Percentiles rank a stretch among this genome's conserved stretches.
Evolutionary conservation across 1,140 invertebrate genomes (phyloP).

Genomic region (Neodiprion pinetum): DNA sequence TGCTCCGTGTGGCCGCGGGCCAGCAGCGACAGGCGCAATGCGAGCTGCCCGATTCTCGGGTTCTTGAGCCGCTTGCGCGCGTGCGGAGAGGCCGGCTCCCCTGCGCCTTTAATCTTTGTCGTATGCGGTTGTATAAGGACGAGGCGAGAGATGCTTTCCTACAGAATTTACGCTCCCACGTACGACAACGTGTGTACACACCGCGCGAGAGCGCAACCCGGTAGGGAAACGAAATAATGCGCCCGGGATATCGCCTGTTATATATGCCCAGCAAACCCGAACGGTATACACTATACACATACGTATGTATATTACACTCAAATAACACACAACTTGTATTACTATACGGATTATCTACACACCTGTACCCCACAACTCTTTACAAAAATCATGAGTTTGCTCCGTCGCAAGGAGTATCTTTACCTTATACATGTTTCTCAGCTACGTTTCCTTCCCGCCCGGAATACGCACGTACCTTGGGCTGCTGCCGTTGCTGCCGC

Average conservation of each 20-base stretch:
- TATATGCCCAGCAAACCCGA: no score
- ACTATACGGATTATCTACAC: no score
- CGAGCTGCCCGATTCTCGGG: conserved; percentile 11
- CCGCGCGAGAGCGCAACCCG: no score
- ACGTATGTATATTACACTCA: no score
- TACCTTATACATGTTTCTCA: neutral
- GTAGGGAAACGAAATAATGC: no score
- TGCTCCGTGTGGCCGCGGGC: neutral
- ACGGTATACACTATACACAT: no score
- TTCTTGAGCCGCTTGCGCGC: conserved; percentile 28
- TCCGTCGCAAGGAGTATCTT: no score
- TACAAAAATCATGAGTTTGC: no score
- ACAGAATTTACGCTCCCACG: conserved; percentile 19
- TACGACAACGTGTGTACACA: neutral
- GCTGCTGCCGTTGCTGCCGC: neutral
- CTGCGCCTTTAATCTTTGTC: neutral
- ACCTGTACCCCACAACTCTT: no score
- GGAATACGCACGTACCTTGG: neutral
- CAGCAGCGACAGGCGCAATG: neutral
- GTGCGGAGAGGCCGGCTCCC: conserved; percentile 21
- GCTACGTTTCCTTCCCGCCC: neutral
- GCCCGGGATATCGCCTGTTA: no score
- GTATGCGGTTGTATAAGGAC: neutral
- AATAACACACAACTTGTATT: no score
- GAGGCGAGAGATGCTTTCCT: conserved; percentile 7